Evolutionary conservation across 1,140 invertebrate genomes (phyloP), one percentile per base, ranked within the genome.

Genomic region (Microplitis demolitor): DNA sequence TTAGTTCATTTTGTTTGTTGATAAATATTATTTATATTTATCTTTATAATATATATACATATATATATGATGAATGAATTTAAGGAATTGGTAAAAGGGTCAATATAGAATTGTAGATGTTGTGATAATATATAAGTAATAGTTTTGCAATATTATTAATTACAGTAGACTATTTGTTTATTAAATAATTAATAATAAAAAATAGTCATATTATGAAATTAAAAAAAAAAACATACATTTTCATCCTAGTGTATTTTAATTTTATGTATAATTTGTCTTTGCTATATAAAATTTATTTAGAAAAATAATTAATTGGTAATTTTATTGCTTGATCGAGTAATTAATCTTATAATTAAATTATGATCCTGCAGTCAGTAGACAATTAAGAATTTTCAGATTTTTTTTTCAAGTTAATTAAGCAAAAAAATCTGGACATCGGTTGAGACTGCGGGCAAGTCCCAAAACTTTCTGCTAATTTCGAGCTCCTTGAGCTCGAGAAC

Each of bases 71-170:
- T n/a, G 53, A 14, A 24, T 24, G 53, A 24, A 16, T 56, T 56
- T 56, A 14, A 56, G 53, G 53, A 56, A 60, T 31, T 60, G 14
- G 58, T 60, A 34, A 60, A 34, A 60, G 58, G 58, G 58, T 60
- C 58, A 60, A 60, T 60, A 60, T 60, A 60, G 58, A 60, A 4
- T 31, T 60, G 16, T 60, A 60, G 58, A 5, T 60, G 58, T 60
- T 60, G 58, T 60, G 14, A 60, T 60, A 60, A 24, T 45, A 45
- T 45, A 11, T 45, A 45, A 45, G 6, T 45, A 34, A 60, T 60
- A 60, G 58, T 60, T 60, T 60, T 60, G 58, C 58, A 60, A 34
- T 34, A 60, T 31, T 5, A 31, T 31, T 9, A 60, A 6, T 60
- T 60, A 60, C 9, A 60, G 16, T 33, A 33, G 16, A 60, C 14